These are phyloP conservation scores for Sphecodes monilicornis DNA, from an alignment of 2,888 invertebrate genomes.

Conservation along the genomic window DNA sequence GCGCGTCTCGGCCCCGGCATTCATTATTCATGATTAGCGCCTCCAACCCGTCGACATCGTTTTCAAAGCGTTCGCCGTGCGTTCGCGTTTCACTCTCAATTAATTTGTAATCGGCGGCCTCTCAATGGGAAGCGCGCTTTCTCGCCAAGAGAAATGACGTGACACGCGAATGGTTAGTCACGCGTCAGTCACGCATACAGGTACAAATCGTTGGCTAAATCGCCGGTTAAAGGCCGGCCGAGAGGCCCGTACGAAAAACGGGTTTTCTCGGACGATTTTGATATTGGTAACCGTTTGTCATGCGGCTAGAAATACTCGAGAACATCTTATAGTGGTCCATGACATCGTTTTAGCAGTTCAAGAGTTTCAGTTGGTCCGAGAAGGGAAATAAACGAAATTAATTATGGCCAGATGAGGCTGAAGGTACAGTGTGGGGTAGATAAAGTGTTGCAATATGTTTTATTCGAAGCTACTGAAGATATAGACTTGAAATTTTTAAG, in stretches of 20 bases:
- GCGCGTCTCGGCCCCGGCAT: conserved; percentile 44
- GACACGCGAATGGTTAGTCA: conserved; percentile 75
- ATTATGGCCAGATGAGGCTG: not conserved
- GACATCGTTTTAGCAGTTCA: not conserved
- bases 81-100: conserved; percentile 74
- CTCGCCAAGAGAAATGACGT: conserved; percentile 71
- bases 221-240: conserved; percentile 24
- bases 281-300: conserved; percentile 64
- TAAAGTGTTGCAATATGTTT: not conserved
- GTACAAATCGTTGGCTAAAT: conserved; percentile 67
- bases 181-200: conserved; percentile 71
- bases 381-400: not conserved
- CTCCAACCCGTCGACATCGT: conserved; percentile 58
- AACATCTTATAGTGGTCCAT: not conserved
- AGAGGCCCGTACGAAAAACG: conserved; percentile 59
- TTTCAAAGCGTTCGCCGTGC: conserved; percentile 66
- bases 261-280: conserved; percentile 64
- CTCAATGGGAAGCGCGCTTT: conserved; percentile 47
- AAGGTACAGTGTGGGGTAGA: too few species aligned
- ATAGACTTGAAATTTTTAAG: too few species aligned
- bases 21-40: conserved; percentile 74
- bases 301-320: not conserved
- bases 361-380: not conserved
- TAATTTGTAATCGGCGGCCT: conserved; percentile 69
- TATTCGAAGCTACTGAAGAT: not conserved